A percentile compares a stretch with the other conserved stretches of the same genome.
These are phyloP conservation scores for Sander lucioperca DNA, from an alignment of 2,113 vertebrate genomes.

Conservation along the genomic window DNA sequence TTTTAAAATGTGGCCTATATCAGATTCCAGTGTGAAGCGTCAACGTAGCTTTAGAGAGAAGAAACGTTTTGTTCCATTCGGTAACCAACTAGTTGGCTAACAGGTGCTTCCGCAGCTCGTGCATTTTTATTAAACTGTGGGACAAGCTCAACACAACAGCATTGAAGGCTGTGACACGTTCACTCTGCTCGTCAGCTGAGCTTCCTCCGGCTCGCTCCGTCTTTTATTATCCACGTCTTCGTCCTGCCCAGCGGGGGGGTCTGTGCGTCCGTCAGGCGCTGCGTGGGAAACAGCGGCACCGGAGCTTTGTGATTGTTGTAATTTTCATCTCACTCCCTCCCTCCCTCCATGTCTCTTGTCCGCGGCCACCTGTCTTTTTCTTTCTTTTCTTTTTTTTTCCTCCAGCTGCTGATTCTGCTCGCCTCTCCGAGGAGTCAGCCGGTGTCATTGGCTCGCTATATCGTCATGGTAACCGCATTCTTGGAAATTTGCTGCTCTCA, in stretches of 20 bases:
- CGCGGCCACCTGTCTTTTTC: conserved; percentile 37
- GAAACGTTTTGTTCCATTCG: background rate
- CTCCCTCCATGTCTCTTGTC: background rate
- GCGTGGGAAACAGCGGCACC: conserved; percentile 32
- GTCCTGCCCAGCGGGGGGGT: conserved; percentile 20
- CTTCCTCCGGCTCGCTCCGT: conserved; percentile 42
- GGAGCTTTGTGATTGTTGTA: conserved; percentile 56
- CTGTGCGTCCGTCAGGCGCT: conserved; percentile 30
- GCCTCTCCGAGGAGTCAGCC: conserved; percentile 22
- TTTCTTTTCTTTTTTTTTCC: background rate
- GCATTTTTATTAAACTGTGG: conserved; percentile 18
- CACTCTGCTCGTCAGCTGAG: conserved; percentile 24
- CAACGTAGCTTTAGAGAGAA: background rate
- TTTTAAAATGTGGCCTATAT: no score
- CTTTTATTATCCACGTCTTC: conserved; percentile 50
- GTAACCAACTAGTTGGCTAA: background rate
- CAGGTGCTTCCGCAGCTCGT: conserved; percentile 1
- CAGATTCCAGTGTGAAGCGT: no score
- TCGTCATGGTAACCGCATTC: conserved; percentile 53
- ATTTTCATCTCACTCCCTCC: conserved; percentile 49
- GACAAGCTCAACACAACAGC: conserved; percentile 29
- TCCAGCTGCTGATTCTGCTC: background rate
- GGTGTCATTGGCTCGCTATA: conserved; percentile 9
- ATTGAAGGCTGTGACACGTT: conserved; percentile 9
- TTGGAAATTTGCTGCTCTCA: conserved; percentile 32